Evolutionary conservation across 2,113 vertebrate genomes (phyloP), one percentile per base, ranked within the genome.

Genomic region (Pomatorhinus ruficollis): DNA sequence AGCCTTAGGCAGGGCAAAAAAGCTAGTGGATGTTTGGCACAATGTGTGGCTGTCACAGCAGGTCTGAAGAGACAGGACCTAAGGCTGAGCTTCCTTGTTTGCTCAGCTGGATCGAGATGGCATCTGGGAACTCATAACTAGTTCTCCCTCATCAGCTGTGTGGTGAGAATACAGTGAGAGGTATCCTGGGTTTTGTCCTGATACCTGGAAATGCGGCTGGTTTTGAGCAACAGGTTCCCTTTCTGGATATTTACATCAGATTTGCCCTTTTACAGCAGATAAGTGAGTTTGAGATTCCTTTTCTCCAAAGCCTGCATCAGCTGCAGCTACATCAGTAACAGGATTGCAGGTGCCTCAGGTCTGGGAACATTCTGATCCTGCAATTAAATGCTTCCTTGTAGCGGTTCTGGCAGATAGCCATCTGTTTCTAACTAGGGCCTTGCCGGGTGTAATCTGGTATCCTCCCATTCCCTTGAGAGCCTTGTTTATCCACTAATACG

Each of bases 361-460:
- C 65, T 83, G 70, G 52, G 19, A 83, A 23, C 6, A 10, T 69
- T 42, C 30, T 70, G 44, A 28, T 87, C 22, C 20, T 82, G 74
- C 69, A 63, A 4, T 79, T 79, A 60, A 91, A 31, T 60, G 57
- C n/a, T 76, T 94, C 61, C 56, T 90, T 4, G 3, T 69, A 30
- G 40, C 72, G 23, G 8, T 54, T 83, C 50, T 90, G 85, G 88
- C 92, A 94, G 14, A n/a, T 64, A 72, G 88, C 95, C 88, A 66
- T 69, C n/a, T 92, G 71, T 95, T 92, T 86, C 84, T 87, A 92
- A 91, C 72, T 91, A 49, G 45, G 30, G 59, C 82, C 57, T 95
- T 95, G 53, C 70, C 80, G 45, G 5, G 7, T 83, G 37, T 94
- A 95, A 94, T 91, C 90, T 87, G 61, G 66, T 91, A 87, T 94